Evolutionary conservation across 2,888 invertebrate species (phyloP).

Genomic region (Sarcophaga caerulescens): DNA sequence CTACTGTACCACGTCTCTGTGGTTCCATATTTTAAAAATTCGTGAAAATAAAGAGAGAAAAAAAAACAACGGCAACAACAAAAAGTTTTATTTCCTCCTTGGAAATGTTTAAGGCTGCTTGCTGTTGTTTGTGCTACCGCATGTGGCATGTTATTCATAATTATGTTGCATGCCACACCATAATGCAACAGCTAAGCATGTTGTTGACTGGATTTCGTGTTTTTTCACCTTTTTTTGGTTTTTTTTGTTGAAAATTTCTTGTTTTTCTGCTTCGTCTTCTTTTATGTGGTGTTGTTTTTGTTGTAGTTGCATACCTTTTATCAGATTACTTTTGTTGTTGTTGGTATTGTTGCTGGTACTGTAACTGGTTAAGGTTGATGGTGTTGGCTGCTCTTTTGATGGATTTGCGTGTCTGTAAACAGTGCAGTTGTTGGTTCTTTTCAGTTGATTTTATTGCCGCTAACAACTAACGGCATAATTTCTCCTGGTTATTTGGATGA

Average conservation of each 20-base stretch:
- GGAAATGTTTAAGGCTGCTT: not conserved
- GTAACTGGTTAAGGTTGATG: constrained; percentile 60
- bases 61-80: not conserved
- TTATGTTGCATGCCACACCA: constrained; percentile 57
- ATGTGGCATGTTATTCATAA: constrained; percentile 49
- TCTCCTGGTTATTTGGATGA: constrained; percentile 43
- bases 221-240: constrained; percentile 8
- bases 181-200: constrained; percentile 53
- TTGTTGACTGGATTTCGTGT: constrained; percentile 48
- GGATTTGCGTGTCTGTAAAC: constrained; percentile 65
- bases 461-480: constrained; percentile 66
- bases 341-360: not conserved
- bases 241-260: constrained; percentile 44
- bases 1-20: not conserved
- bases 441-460: constrained; percentile 51
- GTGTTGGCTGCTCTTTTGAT: constrained; percentile 63
- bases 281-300: not conserved
- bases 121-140: constrained; percentile 13
- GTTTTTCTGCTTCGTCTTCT: constrained; percentile 23
- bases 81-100: constrained; percentile 44
- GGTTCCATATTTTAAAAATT: constrained; percentile 5
- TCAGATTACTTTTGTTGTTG: constrained; percentile 26
- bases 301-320: constrained; percentile 20
- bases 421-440: constrained; percentile 34
- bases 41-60: not conserved